Base-by-base conservation (phyloP, 30 jellyfish, hydroid and myxozoan genomes). In the Hydractinia symbiolongicarpus region DNA sequence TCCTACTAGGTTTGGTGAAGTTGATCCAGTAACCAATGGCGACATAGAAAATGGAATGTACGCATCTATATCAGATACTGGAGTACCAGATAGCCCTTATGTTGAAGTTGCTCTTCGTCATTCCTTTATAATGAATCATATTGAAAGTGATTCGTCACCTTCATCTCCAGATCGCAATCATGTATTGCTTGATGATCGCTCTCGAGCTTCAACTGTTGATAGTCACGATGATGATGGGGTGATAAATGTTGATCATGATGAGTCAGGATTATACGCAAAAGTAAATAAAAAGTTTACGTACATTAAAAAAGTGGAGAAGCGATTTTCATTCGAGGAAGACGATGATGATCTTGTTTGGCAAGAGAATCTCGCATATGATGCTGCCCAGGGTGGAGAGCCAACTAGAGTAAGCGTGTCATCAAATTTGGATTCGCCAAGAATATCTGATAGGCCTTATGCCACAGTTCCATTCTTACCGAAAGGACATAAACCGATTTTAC, bases 381-480 rank as follows among this genome's bases (percentile, higher is more conserved):
- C 62, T 5, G 61, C 44, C 11, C 73, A 50, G n/a, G 77, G 76
- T 72, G 87, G 71, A 53, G 30, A 77, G 55, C 55, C 88, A 8
- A 20, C 67, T 30, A 74, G 67, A 9, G 76, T 64, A 6, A 64
- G 74, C 74, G 17, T 64, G 74, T 44, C 74, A 7, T 64, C 74
- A 7, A 71, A 71, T 71, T 7, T 20, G 54, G 61, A 71, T 20
- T 71, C 80, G 54, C 80, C 61, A 71, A 71, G 50, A 20, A 88
- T 51, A 66, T 86, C 79, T 67, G 94, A 91, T 51, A 61, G 96
- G 19, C 96, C 83, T 53, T 91, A 91, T 83, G 91, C 95, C 76
- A 86, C 98, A 9, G 95, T 86, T 5, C 98, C 98, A 16, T 90
- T 79, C 56, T 86, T 83, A 52, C 87, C 98, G 8, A 90, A 89